These are phyloP conservation scores for Dinothrombium tinctorium DNA, from an alignment of 1,140 invertebrate genomes.

Conservation along the genomic window DNA sequence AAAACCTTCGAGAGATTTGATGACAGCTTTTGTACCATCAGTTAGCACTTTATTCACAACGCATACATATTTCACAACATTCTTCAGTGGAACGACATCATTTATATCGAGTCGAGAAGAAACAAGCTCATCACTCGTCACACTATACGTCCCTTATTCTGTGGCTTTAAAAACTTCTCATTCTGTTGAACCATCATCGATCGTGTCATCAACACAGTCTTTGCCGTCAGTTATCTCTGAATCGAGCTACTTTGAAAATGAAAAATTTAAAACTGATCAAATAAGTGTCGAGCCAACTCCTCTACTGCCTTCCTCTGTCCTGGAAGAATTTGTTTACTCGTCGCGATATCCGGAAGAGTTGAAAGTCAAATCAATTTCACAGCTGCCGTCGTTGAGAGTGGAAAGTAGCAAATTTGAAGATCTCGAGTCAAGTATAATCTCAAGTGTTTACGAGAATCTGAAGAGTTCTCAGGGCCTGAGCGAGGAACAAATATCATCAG, in stretches of 20 bases:
- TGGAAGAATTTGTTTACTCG: no score
- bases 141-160: slow-evolving; percentile 14
- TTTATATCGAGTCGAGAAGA: slow-evolving; percentile 13
- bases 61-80: slow-evolving; percentile 16
- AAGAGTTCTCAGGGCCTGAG: not conserved
- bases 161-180: not conserved
- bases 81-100: slow-evolving; percentile 14
- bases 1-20: slow-evolving; percentile 9
- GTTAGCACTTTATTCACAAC: slow-evolving; percentile 16
- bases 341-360: no score
- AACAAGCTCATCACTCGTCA: slow-evolving; percentile 14
- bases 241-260: no score
- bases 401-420: not conserved
- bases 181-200: not conserved
- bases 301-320: no score
- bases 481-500: slow-evolving; percentile 4
- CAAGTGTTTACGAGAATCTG: not conserved
- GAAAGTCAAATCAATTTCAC: no score
- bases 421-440: slow-evolving; percentile 2
- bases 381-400: not conserved
- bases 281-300: no score
- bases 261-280: not conserved
- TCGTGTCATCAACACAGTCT: no score
- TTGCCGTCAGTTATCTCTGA: no score
- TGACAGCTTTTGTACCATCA: slow-evolving; percentile 14